A percentile compares a stretch with the other conserved stretches of the same genome.
Evolutionary conservation across 35 echinoderm and acorn worm species (phyloP).

Genomic region (Diadema setosum): DNA sequence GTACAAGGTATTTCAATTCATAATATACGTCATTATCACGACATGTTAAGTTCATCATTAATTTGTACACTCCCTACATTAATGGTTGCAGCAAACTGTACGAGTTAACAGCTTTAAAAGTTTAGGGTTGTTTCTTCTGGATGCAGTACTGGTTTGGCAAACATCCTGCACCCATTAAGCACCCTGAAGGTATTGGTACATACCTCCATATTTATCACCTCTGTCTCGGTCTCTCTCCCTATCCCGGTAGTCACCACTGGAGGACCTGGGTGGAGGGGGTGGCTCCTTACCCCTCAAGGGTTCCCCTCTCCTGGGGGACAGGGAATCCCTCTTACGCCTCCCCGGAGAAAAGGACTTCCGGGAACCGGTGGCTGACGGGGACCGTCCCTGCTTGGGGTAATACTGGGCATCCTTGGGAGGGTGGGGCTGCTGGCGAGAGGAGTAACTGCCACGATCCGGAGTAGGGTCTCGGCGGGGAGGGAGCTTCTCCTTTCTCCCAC

Average conservation of each 20-base stretch:
- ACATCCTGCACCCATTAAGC: too few species aligned
- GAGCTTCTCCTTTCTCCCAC: neutral
- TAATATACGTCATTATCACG: too few species aligned
- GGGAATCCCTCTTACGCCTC: neutral
- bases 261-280: neutral
- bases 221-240: neutral
- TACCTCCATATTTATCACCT: constrained; percentile 8
- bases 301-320: neutral
- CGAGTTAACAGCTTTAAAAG: too few species aligned
- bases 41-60: too few species aligned
- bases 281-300: neutral
- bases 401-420: neutral
- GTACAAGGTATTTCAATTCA: too few species aligned
- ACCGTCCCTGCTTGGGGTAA: neutral
- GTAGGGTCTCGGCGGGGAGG: neutral
- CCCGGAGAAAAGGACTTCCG: neutral
- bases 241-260: neutral
- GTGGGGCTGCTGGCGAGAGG: neutral
- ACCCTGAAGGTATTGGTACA: neutral
- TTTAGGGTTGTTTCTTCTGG: too few species aligned
- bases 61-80: too few species aligned
- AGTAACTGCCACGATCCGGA: neutral
- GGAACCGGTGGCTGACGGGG: neutral
- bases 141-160: too few species aligned
- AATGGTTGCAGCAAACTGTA: too few species aligned